Evolutionary conservation across 1,140 invertebrate species (phyloP).

Genomic region (Drosophila serrata): DNA sequence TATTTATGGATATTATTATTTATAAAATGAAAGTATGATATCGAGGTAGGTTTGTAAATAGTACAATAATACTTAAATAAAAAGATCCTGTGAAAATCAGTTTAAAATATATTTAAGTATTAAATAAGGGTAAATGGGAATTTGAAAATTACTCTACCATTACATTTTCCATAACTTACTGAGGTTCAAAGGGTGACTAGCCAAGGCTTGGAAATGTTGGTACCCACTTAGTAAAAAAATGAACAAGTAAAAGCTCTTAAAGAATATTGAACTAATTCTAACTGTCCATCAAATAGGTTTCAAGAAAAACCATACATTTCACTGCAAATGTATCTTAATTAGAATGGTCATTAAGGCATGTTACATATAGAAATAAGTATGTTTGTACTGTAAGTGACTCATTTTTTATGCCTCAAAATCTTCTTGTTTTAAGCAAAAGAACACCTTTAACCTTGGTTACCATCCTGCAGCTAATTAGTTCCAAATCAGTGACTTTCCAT

Average conservation of each 20-base stretch:
- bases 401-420: too few species aligned
- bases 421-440: not conserved
- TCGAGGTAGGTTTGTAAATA: too few species aligned
- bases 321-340: constrained; percentile 6
- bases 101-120: not conserved
- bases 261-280: constrained; percentile 9
- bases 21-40: not conserved
- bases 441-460: not conserved
- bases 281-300: constrained; percentile 2
- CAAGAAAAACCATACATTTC: constrained; percentile 29
- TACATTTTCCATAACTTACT: not conserved
- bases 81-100: too few species aligned
- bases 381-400: not conserved
- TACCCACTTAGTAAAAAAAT: constrained; percentile 2
- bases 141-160: not conserved
- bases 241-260: constrained; percentile 67
- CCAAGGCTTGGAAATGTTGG: not conserved
- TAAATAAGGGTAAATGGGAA: not conserved
- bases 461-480: constrained; percentile 65
- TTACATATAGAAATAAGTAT: not conserved
- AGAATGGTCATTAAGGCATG: constrained; percentile 1
- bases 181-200: not conserved
- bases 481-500: constrained; percentile 80
- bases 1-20: not conserved
- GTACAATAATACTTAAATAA: too few species aligned